Conservation (phyloP, 2,888 invertebrate species). For the Aradus depressus region DNA sequence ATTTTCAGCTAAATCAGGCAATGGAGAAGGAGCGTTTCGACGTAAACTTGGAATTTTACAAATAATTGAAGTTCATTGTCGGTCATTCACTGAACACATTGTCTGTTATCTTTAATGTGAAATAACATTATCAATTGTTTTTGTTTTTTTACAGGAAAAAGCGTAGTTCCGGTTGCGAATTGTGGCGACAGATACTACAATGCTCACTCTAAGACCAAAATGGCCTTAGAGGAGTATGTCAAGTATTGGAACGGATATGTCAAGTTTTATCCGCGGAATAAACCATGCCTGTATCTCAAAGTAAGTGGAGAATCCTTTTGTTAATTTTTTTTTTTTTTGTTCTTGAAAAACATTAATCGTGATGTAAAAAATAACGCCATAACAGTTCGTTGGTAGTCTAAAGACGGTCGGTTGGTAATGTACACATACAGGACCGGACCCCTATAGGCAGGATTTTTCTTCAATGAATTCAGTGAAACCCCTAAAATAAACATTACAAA, state of each 20-base stretch:
- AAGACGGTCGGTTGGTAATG: too few species aligned
- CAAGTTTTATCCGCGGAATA: slow-evolving; percentile 36
- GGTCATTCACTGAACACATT: neutral
- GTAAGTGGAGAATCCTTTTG: slow-evolving; percentile 29
- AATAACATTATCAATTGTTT: slow-evolving; percentile 2
- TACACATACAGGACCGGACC: too few species aligned
- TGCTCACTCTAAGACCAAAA: slow-evolving; percentile 58
- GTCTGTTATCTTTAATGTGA: neutral
- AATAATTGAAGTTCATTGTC: too few species aligned
- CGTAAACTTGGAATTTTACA: too few species aligned
- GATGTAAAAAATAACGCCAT: too few species aligned
- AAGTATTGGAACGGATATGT: slow-evolving; percentile 51
- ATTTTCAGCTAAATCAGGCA: neutral
- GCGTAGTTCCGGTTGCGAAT: slow-evolving; percentile 65
- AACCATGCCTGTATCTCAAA: slow-evolving; percentile 65
- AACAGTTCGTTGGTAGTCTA: too few species aligned
- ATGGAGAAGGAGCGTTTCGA: neutral
- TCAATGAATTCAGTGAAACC: too few species aligned
- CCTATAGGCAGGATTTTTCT: too few species aligned
- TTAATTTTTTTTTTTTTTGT: slow-evolving; percentile 4
- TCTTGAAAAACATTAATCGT: too few species aligned
- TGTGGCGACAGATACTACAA: slow-evolving; percentile 63
- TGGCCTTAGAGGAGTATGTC: slow-evolving; percentile 58
- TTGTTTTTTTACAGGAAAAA: slow-evolving; percentile 41
- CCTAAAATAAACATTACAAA: too few species aligned